Evolutionary conservation across 2,888 invertebrate genomes (phyloP).

Genomic region (Aporophyla lueneburgensis): DNA sequence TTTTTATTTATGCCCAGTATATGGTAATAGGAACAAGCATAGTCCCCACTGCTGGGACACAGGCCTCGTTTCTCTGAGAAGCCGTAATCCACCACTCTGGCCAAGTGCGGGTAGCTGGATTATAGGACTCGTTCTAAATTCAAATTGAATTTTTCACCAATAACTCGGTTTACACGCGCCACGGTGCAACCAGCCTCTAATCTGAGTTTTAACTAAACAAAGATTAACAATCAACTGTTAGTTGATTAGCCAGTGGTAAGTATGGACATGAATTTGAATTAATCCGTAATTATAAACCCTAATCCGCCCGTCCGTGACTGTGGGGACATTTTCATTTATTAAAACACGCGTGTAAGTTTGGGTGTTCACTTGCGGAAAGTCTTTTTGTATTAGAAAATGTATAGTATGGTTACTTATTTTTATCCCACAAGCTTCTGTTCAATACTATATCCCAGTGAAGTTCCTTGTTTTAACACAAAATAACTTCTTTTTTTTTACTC

Average conservation of each 20-base stretch:
- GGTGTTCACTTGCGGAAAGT: conserved; percentile 4
- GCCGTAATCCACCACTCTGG: too few relatives aligned
- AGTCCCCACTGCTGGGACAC: too few relatives aligned
- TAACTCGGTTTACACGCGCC: neutral
- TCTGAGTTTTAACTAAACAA: conserved; percentile 8
- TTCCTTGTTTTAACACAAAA: too few relatives aligned
- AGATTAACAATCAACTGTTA: neutral
- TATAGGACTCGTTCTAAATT: neutral
- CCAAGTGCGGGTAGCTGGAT: too few relatives aligned
- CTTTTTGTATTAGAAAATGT: neutral
- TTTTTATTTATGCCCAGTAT: too few relatives aligned
- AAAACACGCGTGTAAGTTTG: neutral
- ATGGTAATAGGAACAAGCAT: too few relatives aligned
- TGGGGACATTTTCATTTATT: conserved; percentile 55
- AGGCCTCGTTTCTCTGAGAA: too few relatives aligned
- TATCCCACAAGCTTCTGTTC: too few relatives aligned
- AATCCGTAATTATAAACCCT: conserved; percentile 49
- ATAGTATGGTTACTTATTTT: neutral
- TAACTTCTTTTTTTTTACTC: too few relatives aligned
- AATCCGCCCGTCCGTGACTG: conserved; percentile 43
- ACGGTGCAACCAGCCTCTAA: neutral
- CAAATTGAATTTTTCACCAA: neutral
- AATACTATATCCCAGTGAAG: too few relatives aligned
- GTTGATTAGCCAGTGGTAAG: conserved; percentile 17
- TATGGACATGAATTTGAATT: conserved; percentile 47